Evolutionary conservation across 2,888 invertebrate genomes (phyloP), one percentile per base, ranked within the genome.

Genomic region (Hydraecia micacea): DNA sequence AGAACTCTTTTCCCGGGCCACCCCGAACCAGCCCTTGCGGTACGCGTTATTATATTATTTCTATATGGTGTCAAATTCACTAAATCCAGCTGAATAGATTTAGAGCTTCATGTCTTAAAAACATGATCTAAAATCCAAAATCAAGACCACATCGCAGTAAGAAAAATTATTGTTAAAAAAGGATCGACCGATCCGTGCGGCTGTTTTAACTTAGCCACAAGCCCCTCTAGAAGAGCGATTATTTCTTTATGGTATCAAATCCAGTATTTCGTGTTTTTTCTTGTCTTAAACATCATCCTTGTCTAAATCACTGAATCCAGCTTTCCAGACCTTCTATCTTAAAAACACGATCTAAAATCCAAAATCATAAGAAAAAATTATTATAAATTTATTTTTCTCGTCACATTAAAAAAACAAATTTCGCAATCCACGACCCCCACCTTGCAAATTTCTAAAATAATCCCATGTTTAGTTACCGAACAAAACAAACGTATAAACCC

Each of bases 401-500:
- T 25, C 1, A 11, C 25, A 39, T 25, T 1, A 66, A 46, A 72
- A 58, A 60, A 60, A 11, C n/a, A 28, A 52, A 63, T 21, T 46
- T n/a, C 39, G 4, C 28, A 36, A 49, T 39, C n/a, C 67, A 42
- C 28, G 39, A 63, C 25, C 58, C 25, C 8, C n/a, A 46, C 58
- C 74, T 77, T 74, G 71, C 79, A 83, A 79, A 76, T 80, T 81
- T 80, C 72, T 75, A 73, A 83, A 87, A 84, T 84, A 85, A 84
- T 81, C 84, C 63, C 55, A 70, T 80, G 81, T 83, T 81, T 83
- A 73, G 77, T 72, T 81, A 81, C 52, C 32, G 73, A 70, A 71
- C 86, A 85, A 80, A 82, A 84, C 80, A 87, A 83, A 80, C 85
- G 79, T 69, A 79, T 75, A 85, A 83, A 82, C 87, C 88, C 83